Percentiles rank a stretch among this genome's conserved stretches.
Evolutionary conservation across 2,113 vertebrate species (phyloP).

Genomic region (Megaptera novaeangliae): DNA sequence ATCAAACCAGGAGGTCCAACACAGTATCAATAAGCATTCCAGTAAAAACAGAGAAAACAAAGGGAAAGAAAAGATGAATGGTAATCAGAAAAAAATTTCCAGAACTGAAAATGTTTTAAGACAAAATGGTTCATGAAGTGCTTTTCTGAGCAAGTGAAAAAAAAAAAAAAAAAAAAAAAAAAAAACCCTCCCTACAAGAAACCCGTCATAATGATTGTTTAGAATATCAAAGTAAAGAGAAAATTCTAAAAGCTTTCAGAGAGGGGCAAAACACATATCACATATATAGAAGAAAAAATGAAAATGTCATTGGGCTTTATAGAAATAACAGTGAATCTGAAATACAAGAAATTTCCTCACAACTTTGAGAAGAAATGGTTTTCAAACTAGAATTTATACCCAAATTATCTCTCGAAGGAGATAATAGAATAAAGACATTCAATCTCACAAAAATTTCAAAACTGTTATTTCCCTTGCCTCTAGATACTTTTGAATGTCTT

Average conservation of each 20-base stretch:
- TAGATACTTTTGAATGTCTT: background rate
- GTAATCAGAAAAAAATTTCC: background rate
- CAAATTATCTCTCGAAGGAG: background rate
- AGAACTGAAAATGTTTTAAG: background rate
- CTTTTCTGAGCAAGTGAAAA: too few species aligned
- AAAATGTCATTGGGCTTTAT: background rate
- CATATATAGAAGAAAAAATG: background rate
- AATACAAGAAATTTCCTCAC: background rate
- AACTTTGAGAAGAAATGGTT: background rate
- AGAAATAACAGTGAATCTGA: background rate
- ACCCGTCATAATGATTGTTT: background rate
- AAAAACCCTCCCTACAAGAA: background rate
- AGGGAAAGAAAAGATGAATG: background rate
- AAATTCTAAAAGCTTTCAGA: background rate
- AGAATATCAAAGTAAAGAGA: background rate
- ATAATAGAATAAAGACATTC: background rate
- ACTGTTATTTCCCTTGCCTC: background rate
- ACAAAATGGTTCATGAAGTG: too few species aligned
- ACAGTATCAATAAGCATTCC: background rate
- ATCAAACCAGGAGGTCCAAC: background rate
- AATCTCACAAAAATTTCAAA: background rate
- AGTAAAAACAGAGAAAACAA: background rate
- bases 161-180: too few species aligned
- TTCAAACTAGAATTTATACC: background rate
- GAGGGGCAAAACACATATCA: background rate